Base-by-base conservation (phyloP, 2,888 invertebrate genomes). In the Cylindroiulus punctatus region DNA sequence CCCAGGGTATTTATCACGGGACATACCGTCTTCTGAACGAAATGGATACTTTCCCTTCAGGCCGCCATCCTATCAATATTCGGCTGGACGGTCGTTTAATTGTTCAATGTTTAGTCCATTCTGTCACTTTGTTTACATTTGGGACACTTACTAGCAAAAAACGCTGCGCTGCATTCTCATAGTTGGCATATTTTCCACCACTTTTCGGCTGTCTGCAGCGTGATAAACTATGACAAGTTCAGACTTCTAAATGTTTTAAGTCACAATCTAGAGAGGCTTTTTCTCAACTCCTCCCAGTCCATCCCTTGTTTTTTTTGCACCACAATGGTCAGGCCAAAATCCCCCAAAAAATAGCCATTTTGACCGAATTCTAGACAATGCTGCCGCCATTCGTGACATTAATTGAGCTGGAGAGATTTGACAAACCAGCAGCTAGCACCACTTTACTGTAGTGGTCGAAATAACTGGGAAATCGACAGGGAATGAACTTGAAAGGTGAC, bases 91-190 rank as follows among this genome's bases (percentile, higher is more conserved):
- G 82, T 82, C 82, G 82, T 36, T 82, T 40, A 40, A 82, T 82
- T 82, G 82, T 82, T 82, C 82, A 40, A 82, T 82, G 82, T 82
- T 82, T 82, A 82, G 82, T 82, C 82, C 82, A 82, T 82, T 82
- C 82, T 82, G 82, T 82, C 82, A 82, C 82, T 82, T 82, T 82
- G 82, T 82, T 82, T 82, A 82, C 82, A 30, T 40, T 82, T 82
- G 36, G 57, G 57, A 82, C 82, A 82, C 36, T 82, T 82, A 65
- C 57, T 82, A 32, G 36, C 32, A 82, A 82, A 82, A 82, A 82
- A 82, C n/a, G 36, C 82, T 82, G 5, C 82, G 40, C 82, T 40
- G 36, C n/a, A 40, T 40, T 82, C 82, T 82, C 82, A 82, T 82
- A 36, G 82, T 30, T 82, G 36, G 82, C 82, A 82, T 82, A 82